Evolutionary conservation across 64 coral and sea anemone species (phyloP), one percentile per base, ranked within the genome.

Genomic region (Cladopsammia gracilis): DNA sequence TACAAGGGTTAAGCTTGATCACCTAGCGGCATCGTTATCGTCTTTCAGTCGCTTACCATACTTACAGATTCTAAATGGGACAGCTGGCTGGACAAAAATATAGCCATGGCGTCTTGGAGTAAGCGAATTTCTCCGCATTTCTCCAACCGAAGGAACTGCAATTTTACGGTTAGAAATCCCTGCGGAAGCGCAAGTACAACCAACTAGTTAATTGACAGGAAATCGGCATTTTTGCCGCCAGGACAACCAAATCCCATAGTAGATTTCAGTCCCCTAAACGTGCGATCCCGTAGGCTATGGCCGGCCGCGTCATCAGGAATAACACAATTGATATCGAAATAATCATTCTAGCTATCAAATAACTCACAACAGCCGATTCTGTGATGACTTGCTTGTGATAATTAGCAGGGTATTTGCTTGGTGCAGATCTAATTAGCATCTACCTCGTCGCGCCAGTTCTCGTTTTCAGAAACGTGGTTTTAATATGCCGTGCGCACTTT

Each of bases 361-460:
- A 48, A 50, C 43, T 25, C 22, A 45, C 15, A 84, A 64, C 80
- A 12, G 62, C 19, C 42, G 62, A 84, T 67, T 84, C 60, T 24
- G 16, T 68, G 80, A 68, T 64, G 18, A 18, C 58, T 64, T 18
- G n/a, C 45, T 48, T 59, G 24, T 60, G 22, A 42, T 84, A 84
- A 84, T 84, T 84, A 84, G 80, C 62, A 14, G 19, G 62, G 45
- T 50, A 64, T 84, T 68, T 84, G 80, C 80, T 67, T 9, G 80
- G 8, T 64, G 9, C 19, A 49, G 62, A 84, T 84, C 80, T 84
- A 84, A 84, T 84, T 84, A 84, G 45, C 62, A 67, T 84, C 14
- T 11, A 15, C 1, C 34, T 47, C 79, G 6, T 20, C 10, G 59
- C 34, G 10, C 59, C 77, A 64, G 34, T 46, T 62, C 9, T 19